These are phyloP conservation scores for Archips crataeganus DNA, from an alignment of 2,888 invertebrate species.

Conservation along the genomic window DNA sequence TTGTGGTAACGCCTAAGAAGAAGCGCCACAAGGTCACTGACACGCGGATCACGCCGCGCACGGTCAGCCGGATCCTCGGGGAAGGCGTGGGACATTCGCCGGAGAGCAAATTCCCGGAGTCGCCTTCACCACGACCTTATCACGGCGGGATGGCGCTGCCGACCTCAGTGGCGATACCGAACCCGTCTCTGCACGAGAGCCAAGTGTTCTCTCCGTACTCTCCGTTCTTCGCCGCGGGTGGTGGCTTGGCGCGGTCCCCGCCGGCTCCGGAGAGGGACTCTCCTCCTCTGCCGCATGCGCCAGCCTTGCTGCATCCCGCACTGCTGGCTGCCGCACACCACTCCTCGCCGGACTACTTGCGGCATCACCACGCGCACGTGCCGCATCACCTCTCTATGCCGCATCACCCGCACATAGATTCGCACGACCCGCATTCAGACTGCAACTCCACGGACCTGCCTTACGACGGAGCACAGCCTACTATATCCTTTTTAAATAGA, in stretches of 20 bases:
- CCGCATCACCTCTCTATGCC: conserved; percentile 92
- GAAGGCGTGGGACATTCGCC: conserved; percentile 91
- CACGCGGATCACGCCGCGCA: conserved; percentile 95
- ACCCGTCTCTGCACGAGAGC: conserved; percentile 97
- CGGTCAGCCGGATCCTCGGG: conserved; percentile 94
- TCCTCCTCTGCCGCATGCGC: conserved; percentile 94
- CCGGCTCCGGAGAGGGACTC: conserved; percentile 91
- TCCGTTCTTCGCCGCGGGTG: conserved; percentile 92
- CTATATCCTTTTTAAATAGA: conserved; percentile 96
- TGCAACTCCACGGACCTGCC: conserved; percentile 96
- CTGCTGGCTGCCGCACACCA: conserved; percentile 94
- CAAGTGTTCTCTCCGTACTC: conserved; percentile 97
- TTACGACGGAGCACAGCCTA: conserved; percentile 97
- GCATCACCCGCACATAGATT: conserved; percentile 92
- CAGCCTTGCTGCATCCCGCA: conserved; percentile 94
- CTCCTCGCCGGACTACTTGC: conserved; percentile 92
- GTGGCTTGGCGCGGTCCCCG: conserved; percentile 82
- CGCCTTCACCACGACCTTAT: conserved; percentile 91
- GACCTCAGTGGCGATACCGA: conserved; percentile 98
- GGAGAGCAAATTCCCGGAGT: conserved; percentile 86
- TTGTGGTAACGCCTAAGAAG: conserved; percentile 98
- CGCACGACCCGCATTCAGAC: conserved; percentile 94
- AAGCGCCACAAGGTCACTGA: conserved; percentile 99
- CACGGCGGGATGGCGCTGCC: conserved; percentile 96
- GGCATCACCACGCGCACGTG: conserved; percentile 89